Evolutionary conservation across 2,888 invertebrate genomes (phyloP), one percentile per base, ranked within the genome.

Genomic region (Gisinianus flammeolus): DNA sequence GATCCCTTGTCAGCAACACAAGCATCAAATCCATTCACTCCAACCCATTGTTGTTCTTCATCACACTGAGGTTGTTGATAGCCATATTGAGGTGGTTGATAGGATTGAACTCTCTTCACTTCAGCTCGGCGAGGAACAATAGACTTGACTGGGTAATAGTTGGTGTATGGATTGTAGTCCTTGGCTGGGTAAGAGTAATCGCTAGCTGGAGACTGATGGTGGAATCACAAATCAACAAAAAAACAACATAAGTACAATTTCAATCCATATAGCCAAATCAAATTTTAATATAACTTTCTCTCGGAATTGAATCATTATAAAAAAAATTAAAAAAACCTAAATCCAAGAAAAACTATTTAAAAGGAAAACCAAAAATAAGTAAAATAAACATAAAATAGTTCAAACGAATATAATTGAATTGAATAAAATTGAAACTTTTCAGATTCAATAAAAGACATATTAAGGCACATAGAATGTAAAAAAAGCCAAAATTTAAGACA

Each of bases 1-100:
- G 83, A 81, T 54, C 84, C 84, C 78, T 82, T 82, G 70, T 84
- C 84, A 16, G 83, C 84, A 54, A 84, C 83, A 71, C 84, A 84
- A 70, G 84, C 79, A 66, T 84, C 84, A 67, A 77, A 78, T 56
- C 84, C 84, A 24, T 83, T 77, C 33, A 84, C 84, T 76, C 84
- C 84, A 56, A 84, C 83, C 71, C 81, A 82, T 79, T 83, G 81
- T 58, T 82, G 79, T 44, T 78, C 77, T 62, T 84, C 83, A 30
- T 82, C 82, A 44, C 81, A 79, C 35, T 71, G 62, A 76, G 69
- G 72, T 66, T 78, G 35, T n/a, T 70, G 30, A 26, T 79, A 64
- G 0, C 79, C 79, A 62, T 81, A 79, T 19, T 64, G 69, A 4
- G 81, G 81, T 28, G 54, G 31, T 24, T 26, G 16, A 30, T 56